Evolutionary conservation across 2,113 vertebrate species (phyloP), one percentile per base, ranked within the genome.

Genomic region (Turnix velox): DNA sequence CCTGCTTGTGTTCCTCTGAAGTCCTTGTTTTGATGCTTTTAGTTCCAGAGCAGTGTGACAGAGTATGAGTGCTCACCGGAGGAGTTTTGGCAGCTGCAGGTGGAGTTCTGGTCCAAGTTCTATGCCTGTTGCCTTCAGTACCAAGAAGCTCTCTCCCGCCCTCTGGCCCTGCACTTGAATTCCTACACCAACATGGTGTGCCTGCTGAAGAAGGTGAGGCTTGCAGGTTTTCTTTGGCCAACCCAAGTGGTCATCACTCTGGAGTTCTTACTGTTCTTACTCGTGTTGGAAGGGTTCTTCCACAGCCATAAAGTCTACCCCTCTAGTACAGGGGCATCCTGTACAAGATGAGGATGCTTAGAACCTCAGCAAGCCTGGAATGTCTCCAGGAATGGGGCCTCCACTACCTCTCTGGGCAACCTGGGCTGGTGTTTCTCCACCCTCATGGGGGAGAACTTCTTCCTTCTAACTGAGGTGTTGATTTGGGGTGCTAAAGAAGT

Each of bases 51-150:
- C 97, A 99, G 98, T 6, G 97, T 99, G 86, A 99, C 98, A 0
- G 98, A 99, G 80, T 99, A 98, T 2, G 99, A 99, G 97, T 98
- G 99, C 91, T 99, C 98, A 4, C 98, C 98, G 49, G 99, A 99
- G 89, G 98, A 99, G 77, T 99, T 99, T 66, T 98, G 98, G 18
- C 98, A 98, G 92, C 97, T 99, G 63, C 99, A 99, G 90, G 98
- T 99, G 92, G 99, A 99, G 91, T 99, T 99, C 96, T 99, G 99
- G 99, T 99, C 98, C 79, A 99, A 98, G 96, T 99, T 99, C 89
- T 99, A 99, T 12, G 98, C 98, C 81, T 99, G 99, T 88, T 99
- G 98, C 89, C 97, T 99, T 39, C 99, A 99, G 96, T 99, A 99
- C 91, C 99, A 99, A 90, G 99, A 99, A 93, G 98, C 97, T 0